phyloP scores from a whole-genome alignment of 2,888 invertebrate species.

The Hecatera dysodea region DNA sequence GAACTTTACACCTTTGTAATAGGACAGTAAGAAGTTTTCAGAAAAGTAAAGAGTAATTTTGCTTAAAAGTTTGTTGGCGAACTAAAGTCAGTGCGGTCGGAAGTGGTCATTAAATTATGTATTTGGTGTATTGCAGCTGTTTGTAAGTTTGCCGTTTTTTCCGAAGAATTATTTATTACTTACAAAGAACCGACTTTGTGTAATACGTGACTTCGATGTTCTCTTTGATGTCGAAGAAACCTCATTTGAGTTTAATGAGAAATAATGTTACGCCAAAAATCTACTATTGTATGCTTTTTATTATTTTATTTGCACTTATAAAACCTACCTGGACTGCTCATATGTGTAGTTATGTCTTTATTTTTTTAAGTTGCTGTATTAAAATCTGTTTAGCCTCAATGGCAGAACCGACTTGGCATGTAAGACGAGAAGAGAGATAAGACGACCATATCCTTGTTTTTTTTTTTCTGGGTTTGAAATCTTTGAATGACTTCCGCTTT shows the following conservation, averaged over 20 bases:
- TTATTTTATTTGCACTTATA: background rate
- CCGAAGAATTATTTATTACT: conserved; percentile 42
- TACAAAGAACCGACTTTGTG: conserved; percentile 22
- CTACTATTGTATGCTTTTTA: background rate
- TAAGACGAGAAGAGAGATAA: too few relatives aligned
- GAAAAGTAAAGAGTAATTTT: conserved; percentile 43
- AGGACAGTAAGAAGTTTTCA: conserved; percentile 20
- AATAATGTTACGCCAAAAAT: background rate
- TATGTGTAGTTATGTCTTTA: too few relatives aligned
- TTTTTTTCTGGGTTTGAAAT: too few relatives aligned
- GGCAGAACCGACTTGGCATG: too few relatives aligned
- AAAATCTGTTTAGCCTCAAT: too few relatives aligned
- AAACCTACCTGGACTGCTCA: too few relatives aligned
- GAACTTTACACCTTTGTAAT: conserved; percentile 8
- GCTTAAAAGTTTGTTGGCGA: conserved; percentile 68
- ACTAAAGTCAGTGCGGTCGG: conserved; percentile 66
- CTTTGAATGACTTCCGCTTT: too few relatives aligned
- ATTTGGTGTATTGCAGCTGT: conserved; percentile 74
- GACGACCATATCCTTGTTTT: too few relatives aligned
- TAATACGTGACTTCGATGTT: conserved; percentile 18
- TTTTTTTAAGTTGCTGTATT: too few relatives aligned
- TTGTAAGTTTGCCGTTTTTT: conserved; percentile 59
- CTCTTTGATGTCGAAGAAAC: conserved; percentile 2
- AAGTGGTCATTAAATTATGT: conserved; percentile 78
- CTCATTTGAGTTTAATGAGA: background rate